These are phyloP conservation scores for Tragelaphus scriptus DNA, from an alignment of 2,113 vertebrate genomes.

Conservation along the genomic window DNA sequence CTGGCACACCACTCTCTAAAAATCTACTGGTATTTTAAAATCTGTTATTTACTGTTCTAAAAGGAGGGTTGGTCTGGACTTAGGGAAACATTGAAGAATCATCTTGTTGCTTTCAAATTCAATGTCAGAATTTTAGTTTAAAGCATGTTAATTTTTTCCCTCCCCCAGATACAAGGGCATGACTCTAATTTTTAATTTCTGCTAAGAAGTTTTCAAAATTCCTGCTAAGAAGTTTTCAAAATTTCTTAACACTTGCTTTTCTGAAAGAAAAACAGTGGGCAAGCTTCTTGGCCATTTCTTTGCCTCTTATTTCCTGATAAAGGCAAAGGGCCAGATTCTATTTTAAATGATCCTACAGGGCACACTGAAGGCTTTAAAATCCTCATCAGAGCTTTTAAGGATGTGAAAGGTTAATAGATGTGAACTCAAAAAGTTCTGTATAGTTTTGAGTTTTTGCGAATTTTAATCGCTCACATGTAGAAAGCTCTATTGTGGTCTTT, in stretches of 20 bases:
- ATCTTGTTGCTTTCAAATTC: neutral
- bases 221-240: neutral
- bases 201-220: neutral
- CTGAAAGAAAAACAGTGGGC: neutral
- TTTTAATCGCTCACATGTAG: neutral
- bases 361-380: neutral
- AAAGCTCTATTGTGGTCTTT: neutral
- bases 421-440: neutral
- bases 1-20: neutral
- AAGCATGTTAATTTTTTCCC: neutral
- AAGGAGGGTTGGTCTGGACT: neutral
- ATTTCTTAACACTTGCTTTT: neutral
- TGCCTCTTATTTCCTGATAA: neutral
- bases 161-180: neutral
- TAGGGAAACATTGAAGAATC: neutral
- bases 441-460: neutral
- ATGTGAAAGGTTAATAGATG: neutral
- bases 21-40: neutral
- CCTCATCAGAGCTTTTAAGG: neutral
- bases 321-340: neutral
- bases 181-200: neutral
- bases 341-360: neutral
- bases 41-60: neutral
- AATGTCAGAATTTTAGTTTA: neutral
- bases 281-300: neutral